phyloP scores from a whole-genome alignment of 1,140 invertebrate species.

The Drosophila erecta region DNA sequence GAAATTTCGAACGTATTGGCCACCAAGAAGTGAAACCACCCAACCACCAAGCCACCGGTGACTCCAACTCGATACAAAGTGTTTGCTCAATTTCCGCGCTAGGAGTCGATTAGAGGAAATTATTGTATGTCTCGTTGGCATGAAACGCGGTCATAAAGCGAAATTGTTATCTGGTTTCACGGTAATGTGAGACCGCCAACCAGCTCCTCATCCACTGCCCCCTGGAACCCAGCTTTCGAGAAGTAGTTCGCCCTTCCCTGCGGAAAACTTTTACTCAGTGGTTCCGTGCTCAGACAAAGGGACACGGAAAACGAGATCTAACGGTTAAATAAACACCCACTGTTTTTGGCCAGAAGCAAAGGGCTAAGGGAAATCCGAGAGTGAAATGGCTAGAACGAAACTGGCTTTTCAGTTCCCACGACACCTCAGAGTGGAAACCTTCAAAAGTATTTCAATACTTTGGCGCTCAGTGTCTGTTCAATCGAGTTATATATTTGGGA shows the following conservation, averaged over 20 bases:
- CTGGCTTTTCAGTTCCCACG: constrained; percentile 1
- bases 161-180: constrained; percentile 76
- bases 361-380: constrained; percentile 21
- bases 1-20: not conserved
- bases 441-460: constrained; percentile 13
- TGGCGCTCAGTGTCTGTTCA: not conserved
- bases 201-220: not conserved
- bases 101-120: constrained; percentile 72
- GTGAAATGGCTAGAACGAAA: constrained; percentile 13
- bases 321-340: constrained; percentile 60
- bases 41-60: not conserved
- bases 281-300: constrained; percentile 26
- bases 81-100: constrained; percentile 78
- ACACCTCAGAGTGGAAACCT: constrained; percentile 36
- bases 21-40: constrained; percentile 4
- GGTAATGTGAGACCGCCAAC: constrained; percentile 54
- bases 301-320: constrained; percentile 36
- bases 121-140: constrained; percentile 77
- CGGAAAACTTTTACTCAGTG: constrained; percentile 15
- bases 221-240: not conserved
- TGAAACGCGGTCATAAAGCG: constrained; percentile 71
- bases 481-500: not conserved
- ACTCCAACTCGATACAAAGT: constrained; percentile 45
- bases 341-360: constrained; percentile 47
- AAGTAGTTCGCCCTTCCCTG: constrained; percentile 18